phyloP scores from a whole-genome alignment of 2,888 invertebrate species.

The Alloplasta piceator region DNA sequence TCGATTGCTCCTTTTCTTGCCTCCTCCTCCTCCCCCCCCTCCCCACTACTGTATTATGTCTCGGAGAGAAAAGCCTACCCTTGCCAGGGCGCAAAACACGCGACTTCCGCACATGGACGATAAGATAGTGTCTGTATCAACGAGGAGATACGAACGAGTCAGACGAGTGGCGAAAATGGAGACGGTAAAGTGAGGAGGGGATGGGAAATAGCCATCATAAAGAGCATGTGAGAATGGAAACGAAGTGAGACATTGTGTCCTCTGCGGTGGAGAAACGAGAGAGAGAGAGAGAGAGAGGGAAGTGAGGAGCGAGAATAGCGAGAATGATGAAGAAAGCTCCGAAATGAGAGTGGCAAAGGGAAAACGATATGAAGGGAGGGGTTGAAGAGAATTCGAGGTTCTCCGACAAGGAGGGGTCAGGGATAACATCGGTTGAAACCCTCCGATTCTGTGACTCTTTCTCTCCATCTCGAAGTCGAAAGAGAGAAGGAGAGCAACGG shows the following conservation, averaged over 20 bases:
- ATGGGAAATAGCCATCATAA: slow-evolving; percentile 1
- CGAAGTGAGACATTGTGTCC: slow-evolving; percentile 29
- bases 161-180: slow-evolving; percentile 31
- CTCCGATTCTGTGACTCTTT: background rate
- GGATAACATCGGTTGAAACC: slow-evolving; percentile 21
- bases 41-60: background rate
- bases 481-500: slow-evolving; percentile 19
- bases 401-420: slow-evolving; percentile 24
- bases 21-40: slow-evolving; percentile 21
- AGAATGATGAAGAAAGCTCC: background rate
- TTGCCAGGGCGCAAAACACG: slow-evolving; percentile 28
- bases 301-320: slow-evolving; percentile 2
- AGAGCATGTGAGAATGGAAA: slow-evolving; percentile 41
- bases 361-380: slow-evolving; percentile 23
- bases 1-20: slow-evolving; percentile 44
- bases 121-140: slow-evolving; percentile 36
- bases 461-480: slow-evolving; percentile 4
- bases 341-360: slow-evolving; percentile 22
- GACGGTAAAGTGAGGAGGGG: background rate
- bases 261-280: background rate
- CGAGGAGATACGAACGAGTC: slow-evolving; percentile 59
- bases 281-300: slow-evolving; percentile 3
- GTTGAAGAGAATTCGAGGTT: slow-evolving; percentile 35
- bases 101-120: background rate
- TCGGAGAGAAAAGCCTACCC: slow-evolving; percentile 3